These are phyloP conservation scores for Andrena chrysosceles DNA, from an alignment of 2,888 invertebrate genomes.

Conservation along the genomic window DNA sequence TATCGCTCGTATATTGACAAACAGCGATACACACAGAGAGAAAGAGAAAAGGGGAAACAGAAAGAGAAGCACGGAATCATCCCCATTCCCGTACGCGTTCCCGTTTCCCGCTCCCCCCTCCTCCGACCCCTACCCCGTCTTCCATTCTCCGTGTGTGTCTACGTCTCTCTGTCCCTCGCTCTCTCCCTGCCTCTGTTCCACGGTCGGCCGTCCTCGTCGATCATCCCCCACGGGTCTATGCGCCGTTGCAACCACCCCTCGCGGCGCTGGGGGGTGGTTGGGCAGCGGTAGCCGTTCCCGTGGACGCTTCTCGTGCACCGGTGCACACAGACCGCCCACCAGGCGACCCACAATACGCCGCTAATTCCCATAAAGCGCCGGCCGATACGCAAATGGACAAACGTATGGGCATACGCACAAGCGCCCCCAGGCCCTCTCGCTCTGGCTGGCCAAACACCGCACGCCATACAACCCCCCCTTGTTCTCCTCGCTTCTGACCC, in stretches of 20 bases:
- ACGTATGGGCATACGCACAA: conserved; percentile 78
- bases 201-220: conserved; percentile 47
- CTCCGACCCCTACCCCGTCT: conserved; percentile 22
- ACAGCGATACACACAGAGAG: conserved; percentile 73
- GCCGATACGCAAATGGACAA: conserved; percentile 83
- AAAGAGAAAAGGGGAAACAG: conserved; percentile 18
- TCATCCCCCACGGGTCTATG: conserved; percentile 57
- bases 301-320: conserved; percentile 77
- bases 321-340: conserved; percentile 80
- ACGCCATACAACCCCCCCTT: conserved; percentile 49
- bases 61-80: conserved; percentile 68
- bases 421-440: conserved; percentile 71
- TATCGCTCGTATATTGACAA: conserved; percentile 83
- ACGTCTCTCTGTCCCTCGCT: conserved; percentile 4
- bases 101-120: conserved; percentile 19
- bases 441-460: conserved; percentile 61
- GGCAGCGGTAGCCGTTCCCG: conserved; percentile 64
- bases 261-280: conserved; percentile 14
- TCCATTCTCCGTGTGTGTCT: conserved; percentile 35
- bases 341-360: conserved; percentile 83
- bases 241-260: conserved; percentile 48
- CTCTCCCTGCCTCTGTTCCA: conserved; percentile 13
- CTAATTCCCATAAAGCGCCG: conserved; percentile 84
- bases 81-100: conserved; percentile 65
- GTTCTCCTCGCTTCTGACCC: conserved; percentile 45